These are phyloP conservation scores for Scrobipalpa atriplicella DNA, from an alignment of 2,888 invertebrate species.

Conservation along the genomic window DNA sequence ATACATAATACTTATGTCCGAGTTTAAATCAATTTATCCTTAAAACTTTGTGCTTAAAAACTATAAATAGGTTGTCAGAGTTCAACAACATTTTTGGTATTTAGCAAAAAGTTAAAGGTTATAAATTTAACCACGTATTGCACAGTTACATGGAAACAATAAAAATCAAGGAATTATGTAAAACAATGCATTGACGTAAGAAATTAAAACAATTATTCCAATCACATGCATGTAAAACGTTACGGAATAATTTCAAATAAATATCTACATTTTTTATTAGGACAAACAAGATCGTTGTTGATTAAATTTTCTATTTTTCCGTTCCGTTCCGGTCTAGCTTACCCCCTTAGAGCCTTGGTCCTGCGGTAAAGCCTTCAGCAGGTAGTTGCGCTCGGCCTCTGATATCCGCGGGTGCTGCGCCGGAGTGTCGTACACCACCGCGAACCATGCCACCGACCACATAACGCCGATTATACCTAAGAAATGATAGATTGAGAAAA, in stretches of 20 bases:
- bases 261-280: background rate
- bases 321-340: no score
- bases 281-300: no score
- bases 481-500: background rate
- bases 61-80: no score
- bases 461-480: slow-evolving; percentile 86
- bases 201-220: background rate
- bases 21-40: no score
- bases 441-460: slow-evolving; percentile 93
- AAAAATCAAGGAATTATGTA: background rate
- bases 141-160: no score
- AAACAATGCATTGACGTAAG: slow-evolving; percentile 21
- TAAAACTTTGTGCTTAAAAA: no score
- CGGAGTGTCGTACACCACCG: slow-evolving; percentile 91
- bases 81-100: no score
- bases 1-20: no score
- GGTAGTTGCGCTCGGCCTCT: slow-evolving; percentile 86
- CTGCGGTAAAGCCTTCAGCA: slow-evolving; percentile 88
- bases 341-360: slow-evolving; percentile 82
- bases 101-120: no score
- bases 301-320: no score
- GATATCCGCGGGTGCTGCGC: slow-evolving; percentile 92
- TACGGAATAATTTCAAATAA: background rate
- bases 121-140: no score
- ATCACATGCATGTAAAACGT: background rate